A percentile compares a stretch with the other conserved stretches of the same genome.
These are phyloP conservation scores for Microctonus brassicae DNA, from an alignment of 2,888 invertebrate species.

Conservation along the genomic window DNA sequence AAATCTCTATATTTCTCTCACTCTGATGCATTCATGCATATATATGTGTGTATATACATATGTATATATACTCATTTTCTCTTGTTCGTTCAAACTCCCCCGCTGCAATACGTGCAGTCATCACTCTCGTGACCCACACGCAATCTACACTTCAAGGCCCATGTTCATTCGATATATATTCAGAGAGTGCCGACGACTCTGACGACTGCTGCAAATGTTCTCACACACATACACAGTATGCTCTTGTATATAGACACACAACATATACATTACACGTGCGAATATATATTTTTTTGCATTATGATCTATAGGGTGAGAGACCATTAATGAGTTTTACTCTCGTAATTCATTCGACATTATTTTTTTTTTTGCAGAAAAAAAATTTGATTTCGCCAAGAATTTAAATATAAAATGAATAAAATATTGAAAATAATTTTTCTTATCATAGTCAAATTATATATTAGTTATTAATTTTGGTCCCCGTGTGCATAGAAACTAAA, in stretches of 20 bases:
- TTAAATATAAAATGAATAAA: too few relatives aligned
- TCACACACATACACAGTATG: not conserved
- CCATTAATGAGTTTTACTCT: not conserved
- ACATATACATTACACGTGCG: not conserved
- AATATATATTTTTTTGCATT: constrained; percentile 2
- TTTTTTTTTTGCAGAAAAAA: not conserved
- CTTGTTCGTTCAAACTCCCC: not conserved
- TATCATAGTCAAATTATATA: too few relatives aligned
- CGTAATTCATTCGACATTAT: not conserved
- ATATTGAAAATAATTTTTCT: not conserved
- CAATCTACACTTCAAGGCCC: constrained; percentile 53
- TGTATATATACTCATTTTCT: constrained; percentile 11
- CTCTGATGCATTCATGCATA: not conserved
- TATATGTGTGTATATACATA: not conserved
- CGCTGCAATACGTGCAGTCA: constrained; percentile 37
- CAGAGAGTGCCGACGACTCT: constrained; percentile 25
- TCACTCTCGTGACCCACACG: constrained; percentile 53
- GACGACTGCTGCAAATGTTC: constrained; percentile 27
- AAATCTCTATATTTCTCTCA: constrained; percentile 31
- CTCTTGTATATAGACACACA: not conserved
- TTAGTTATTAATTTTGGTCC: too few relatives aligned
- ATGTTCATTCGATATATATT: constrained; percentile 15
- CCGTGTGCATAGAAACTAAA: too few relatives aligned
- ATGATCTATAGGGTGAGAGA: not conserved
- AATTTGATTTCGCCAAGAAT: too few relatives aligned